Percentiles rank a stretch among this genome's conserved stretches.
These are phyloP conservation scores for Cephus spinipes DNA, from an alignment of 2,888 invertebrate species.

Conservation along the genomic window DNA sequence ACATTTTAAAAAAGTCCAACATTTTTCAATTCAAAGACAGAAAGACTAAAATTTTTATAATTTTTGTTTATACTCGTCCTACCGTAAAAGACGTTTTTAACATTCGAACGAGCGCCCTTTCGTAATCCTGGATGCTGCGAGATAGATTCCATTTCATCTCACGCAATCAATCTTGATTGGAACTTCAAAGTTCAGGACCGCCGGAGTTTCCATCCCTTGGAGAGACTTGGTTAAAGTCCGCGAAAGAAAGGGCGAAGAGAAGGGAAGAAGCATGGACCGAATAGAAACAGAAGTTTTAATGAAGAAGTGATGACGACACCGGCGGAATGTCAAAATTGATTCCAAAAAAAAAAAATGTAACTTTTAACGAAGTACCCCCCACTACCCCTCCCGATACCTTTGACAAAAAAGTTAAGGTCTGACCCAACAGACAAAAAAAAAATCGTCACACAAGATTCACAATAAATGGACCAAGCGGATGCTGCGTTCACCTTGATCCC, in stretches of 20 bases:
- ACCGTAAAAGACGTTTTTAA: neutral
- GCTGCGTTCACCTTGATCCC: too few species aligned
- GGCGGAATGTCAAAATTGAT: neutral
- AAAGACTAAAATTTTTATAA: too few species aligned
- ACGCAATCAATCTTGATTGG: conserved; percentile 59
- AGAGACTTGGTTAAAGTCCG: conserved; percentile 9
- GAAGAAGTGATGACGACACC: conserved; percentile 4
- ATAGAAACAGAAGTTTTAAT: conserved; percentile 4
- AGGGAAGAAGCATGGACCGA: neutral
- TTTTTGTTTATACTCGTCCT: too few species aligned
- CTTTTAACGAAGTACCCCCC: neutral
- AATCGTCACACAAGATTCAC: too few species aligned
- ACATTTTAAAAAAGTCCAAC: too few species aligned
- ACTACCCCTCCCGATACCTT: too few species aligned
- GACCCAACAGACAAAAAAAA: too few species aligned
- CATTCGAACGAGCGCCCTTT: conserved; percentile 17
- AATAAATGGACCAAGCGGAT: too few species aligned
- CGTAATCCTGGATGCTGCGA: conserved; percentile 35
- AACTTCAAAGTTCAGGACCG: conserved; percentile 48
- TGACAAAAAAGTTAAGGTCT: too few species aligned
- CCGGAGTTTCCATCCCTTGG: conserved; percentile 5
- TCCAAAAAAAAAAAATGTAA: neutral
- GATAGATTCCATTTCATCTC: conserved; percentile 55
- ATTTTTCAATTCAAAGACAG: too few species aligned
- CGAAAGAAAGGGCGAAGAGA: neutral